Evolutionary conservation across 1,140 invertebrate species (phyloP), one percentile per base, ranked within the genome.

Genomic region (Popillia japonica): DNA sequence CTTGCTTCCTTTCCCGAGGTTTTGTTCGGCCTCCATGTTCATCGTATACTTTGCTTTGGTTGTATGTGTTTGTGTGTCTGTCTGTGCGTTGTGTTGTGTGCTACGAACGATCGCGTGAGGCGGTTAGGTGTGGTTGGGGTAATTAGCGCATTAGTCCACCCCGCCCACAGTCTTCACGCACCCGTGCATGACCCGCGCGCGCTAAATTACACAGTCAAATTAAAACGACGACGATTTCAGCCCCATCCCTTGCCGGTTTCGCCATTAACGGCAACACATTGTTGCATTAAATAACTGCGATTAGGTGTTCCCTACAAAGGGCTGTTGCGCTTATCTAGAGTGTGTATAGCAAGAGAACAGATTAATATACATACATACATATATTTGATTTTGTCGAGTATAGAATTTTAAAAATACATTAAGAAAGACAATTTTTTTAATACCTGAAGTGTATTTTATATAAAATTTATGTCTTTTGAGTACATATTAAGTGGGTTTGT

Each of bases 91-190:
- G 48, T 68, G 61, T 68, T 22, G 61, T 55, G 48, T 68, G 61
- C 61, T 68, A 20, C 22, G 61, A 68, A 34, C 72, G 72, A 81
- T 81, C 79, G 81, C 81, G 81, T 81, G 81, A 77, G 72, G 76
- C 78, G 77, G 68, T 79, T 76, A 81, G 81, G 81, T 81, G 81
- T 80, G 81, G 81, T 79, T 78, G 79, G 78, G 78, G 78, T 81
- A 81, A 81, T 81, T 81, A 81, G 81, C 81, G 81, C 78, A 81
- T 81, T 81, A 81, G 81, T 72, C 79, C 78, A 79, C 78, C 78
- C 79, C 81, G 81, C 81, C 81, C 79, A 79, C 48, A 44, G 75
- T 76, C 75, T 81, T 80, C 79, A 81, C 81, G 79, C 79, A 76
- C 34, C 72, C 72, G 72, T 34, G 61, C 61, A 34, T 34, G 27